A percentile compares a stretch with the other conserved stretches of the same genome.
Conservation (phyloP, 2,113 vertebrate species). For the Callipepla californica region DNA sequence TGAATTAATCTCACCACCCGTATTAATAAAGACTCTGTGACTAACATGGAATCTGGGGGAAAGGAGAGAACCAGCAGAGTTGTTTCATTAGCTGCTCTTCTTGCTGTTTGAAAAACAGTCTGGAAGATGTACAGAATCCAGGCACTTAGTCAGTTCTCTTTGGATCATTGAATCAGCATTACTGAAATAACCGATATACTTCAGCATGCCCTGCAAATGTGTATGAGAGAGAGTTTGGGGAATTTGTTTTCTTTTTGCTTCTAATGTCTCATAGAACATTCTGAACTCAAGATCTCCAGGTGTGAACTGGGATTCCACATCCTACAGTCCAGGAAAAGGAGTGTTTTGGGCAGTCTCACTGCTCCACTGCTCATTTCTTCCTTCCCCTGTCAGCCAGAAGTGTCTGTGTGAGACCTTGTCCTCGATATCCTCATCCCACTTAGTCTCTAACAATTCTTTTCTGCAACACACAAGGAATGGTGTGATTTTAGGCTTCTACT, state of each 20-base stretch:
- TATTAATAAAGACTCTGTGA: background rate
- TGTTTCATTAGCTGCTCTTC: background rate
- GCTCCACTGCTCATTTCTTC: background rate
- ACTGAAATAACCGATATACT: background rate
- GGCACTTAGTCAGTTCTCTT: background rate
- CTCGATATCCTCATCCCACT: background rate
- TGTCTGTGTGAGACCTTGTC: background rate
- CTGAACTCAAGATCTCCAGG: background rate
- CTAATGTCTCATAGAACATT: background rate
- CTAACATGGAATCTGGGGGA: background rate
- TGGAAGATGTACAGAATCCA: background rate
- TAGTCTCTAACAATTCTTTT: background rate
- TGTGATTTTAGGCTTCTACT: background rate
- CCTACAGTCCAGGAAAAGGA: background rate
- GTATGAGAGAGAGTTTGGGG: background rate
- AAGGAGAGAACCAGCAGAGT: background rate
- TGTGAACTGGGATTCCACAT: background rate
- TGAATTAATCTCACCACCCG: background rate
- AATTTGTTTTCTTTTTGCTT: background rate
- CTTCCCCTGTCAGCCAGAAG: background rate
- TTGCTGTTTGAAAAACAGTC: background rate
- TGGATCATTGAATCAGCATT: background rate
- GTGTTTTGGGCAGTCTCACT: background rate
- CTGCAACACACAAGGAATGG: background rate
- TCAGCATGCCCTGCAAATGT: background rate